These are phyloP conservation scores for Charanyca ferruginea DNA, from an alignment of 2,888 invertebrate genomes.

Conservation along the genomic window DNA sequence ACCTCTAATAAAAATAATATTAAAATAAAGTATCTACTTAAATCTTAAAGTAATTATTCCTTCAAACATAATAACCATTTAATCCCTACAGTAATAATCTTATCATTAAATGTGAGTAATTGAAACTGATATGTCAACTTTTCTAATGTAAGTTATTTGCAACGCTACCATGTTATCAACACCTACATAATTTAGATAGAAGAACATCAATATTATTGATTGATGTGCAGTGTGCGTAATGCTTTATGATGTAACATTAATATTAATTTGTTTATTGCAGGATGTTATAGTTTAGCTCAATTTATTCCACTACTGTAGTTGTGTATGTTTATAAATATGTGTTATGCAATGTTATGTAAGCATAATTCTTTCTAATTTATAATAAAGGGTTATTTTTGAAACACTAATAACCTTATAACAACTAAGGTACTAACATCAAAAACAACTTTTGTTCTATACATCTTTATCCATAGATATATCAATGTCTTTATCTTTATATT, in stretches of 20 bases:
- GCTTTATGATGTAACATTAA: constrained; percentile 14
- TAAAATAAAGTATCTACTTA: too few species aligned
- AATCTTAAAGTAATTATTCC: not conserved
- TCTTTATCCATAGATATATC: too few species aligned
- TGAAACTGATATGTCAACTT: constrained; percentile 4
- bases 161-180: constrained; percentile 31
- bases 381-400: too few species aligned
- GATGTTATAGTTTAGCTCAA: constrained; percentile 42
- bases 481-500: too few species aligned
- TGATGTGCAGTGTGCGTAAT: constrained; percentile 5
- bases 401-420: too few species aligned
- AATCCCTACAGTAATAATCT: constrained; percentile 10
- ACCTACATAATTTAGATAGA: constrained; percentile 20
- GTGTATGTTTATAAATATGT: not conserved
- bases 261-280: constrained; percentile 27
- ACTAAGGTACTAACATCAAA: too few species aligned
- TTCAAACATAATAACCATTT: not conserved
- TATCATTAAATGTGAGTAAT: constrained; percentile 29
- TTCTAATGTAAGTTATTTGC: constrained; percentile 7
- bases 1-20: too few species aligned
- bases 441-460: too few species aligned
- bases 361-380: not conserved
- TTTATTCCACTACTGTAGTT: constrained; percentile 16
- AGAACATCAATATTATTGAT: constrained; percentile 27
- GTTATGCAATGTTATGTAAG: constrained; percentile 2